Evolutionary conservation across 2,797 vertebrate genomes (phyloP), one percentile per base, ranked within the genome.

Genomic region (Amblyopsis hoosieri): DNA sequence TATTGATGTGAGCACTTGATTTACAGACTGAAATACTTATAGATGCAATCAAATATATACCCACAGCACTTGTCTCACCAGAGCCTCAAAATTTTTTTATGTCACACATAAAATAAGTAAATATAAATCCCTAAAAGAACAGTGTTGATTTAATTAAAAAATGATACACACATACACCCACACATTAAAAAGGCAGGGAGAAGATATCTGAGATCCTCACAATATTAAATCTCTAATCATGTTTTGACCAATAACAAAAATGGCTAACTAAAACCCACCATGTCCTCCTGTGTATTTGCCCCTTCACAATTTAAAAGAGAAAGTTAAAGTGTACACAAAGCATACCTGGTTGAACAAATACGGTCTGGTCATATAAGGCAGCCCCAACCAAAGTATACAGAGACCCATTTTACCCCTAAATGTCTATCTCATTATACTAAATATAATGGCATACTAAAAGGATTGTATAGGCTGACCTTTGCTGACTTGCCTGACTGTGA

Each of bases 281-380:
- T 48, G 2, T 57, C 50, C 11, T 37, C 23, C 11, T 66, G 60
- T 66, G 53, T 60, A 51, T 1, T 1, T 52, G 31, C 33, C 48
- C 31, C 57, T 37, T 62, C 50, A 57, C 10, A 46, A 31, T 64
- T 15, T 60, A 37, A 53, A 72, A 59, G 60, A 65, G 19, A 60
- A 61, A 54, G 33, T 3, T 50, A 1, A 60, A 54, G 37, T n/a
- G 33, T 66, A 81, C 61, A 79, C 62, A 82, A 74, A 60, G 56
- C 63, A 67, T 72, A 75, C 80, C 78, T 76, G 62, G 79, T 71
- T 69, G 53, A 74, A 71, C 70, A 58, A 66, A 67, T 48, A 63
- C 57, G 48, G 14, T 57, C 37, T 60, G 52, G 72, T 82, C 54
- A 59, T 53, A 62, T 37, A 64, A 66, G 66, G 66, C 63, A 66